phyloP scores from a whole-genome alignment of 2,113 vertebrate species.

The Oryzias javanicus region DNA sequence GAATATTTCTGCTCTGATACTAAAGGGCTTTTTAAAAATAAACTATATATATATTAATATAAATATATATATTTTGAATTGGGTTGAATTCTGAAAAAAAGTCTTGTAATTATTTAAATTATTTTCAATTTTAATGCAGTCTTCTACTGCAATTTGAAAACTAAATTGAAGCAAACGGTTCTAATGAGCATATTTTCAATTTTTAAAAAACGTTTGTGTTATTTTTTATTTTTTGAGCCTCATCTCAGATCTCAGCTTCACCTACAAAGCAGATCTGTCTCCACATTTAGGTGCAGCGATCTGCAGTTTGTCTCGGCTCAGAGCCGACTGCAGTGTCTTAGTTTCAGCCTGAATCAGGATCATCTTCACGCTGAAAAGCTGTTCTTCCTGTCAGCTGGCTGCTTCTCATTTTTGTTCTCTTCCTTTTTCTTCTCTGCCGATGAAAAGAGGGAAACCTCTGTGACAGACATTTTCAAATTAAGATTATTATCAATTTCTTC shows the following conservation, averaged over 20 bases:
- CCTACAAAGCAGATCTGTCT: slow-evolving; percentile 44
- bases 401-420: slow-evolving; percentile 18
- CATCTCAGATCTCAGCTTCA: slow-evolving; percentile 58
- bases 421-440: slow-evolving; percentile 34
- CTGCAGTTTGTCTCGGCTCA: slow-evolving; percentile 39
- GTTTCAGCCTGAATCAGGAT: slow-evolving; percentile 33
- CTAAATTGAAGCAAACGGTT: too few relatives aligned
- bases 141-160: too few relatives aligned
- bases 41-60: too few relatives aligned
- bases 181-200: too few relatives aligned
- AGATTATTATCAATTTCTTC: slow-evolving; percentile 71
- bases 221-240: too few relatives aligned
- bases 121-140: too few relatives aligned
- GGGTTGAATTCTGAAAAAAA: too few relatives aligned
- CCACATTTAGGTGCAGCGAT: slow-evolving; percentile 34
- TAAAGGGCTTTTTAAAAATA: too few relatives aligned
- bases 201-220: too few relatives aligned
- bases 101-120: too few relatives aligned
- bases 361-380: slow-evolving; percentile 10
- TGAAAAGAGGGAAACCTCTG: slow-evolving; percentile 48
- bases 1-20: too few relatives aligned
- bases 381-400: slow-evolving; percentile 18
- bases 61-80: too few relatives aligned
- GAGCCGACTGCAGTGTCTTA: slow-evolving; percentile 30
- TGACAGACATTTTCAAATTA: slow-evolving; percentile 67